Percentiles rank a stretch among this genome's conserved stretches.
Evolutionary conservation across 2,888 invertebrate species (phyloP).

Genomic region (Neoaliturus tenellus): DNA sequence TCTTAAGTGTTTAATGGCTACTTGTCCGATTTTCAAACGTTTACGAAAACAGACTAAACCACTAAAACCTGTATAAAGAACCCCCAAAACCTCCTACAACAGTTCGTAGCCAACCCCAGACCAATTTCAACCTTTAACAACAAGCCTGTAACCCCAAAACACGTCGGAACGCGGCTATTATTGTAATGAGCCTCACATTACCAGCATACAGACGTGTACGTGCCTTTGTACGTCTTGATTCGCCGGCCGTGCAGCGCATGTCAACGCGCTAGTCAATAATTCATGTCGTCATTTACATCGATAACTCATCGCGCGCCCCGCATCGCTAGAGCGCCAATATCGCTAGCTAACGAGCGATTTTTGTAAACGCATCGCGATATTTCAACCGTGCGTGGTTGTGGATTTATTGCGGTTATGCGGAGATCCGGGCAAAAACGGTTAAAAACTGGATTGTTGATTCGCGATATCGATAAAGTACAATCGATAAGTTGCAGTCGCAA

Average conservation of each 20-base stretch:
- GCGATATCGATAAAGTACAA: too few species aligned
- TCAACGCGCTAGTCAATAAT: slow-evolving; percentile 25
- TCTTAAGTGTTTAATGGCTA: too few species aligned
- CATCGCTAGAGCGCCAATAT: background rate
- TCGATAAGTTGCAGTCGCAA: too few species aligned
- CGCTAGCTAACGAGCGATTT: slow-evolving; percentile 19
- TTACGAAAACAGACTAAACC: too few species aligned
- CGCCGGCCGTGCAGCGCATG: slow-evolving; percentile 23
- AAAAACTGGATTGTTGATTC: background rate
- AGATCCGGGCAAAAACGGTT: background rate
- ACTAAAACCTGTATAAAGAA: too few species aligned
- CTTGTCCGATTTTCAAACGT: too few species aligned
- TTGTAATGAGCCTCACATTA: slow-evolving; percentile 23
- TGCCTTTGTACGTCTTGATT: slow-evolving; percentile 24
- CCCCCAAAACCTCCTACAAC: too few species aligned
- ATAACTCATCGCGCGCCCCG: slow-evolving; percentile 33
- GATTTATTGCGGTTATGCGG: background rate
- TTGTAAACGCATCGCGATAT: slow-evolving; percentile 30
- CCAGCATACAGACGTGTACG: background rate
- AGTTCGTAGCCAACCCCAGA: too few species aligned
- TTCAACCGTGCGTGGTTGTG: slow-evolving; percentile 13
- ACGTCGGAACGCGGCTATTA: background rate
- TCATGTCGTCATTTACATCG: slow-evolving; percentile 44
- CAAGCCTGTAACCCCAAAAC: background rate
- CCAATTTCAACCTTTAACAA: background rate